A percentile compares a stretch with the other conserved stretches of the same genome.
Conservation (phyloP, 2,113 vertebrate genomes). For the Neogobius melanostomus region DNA sequence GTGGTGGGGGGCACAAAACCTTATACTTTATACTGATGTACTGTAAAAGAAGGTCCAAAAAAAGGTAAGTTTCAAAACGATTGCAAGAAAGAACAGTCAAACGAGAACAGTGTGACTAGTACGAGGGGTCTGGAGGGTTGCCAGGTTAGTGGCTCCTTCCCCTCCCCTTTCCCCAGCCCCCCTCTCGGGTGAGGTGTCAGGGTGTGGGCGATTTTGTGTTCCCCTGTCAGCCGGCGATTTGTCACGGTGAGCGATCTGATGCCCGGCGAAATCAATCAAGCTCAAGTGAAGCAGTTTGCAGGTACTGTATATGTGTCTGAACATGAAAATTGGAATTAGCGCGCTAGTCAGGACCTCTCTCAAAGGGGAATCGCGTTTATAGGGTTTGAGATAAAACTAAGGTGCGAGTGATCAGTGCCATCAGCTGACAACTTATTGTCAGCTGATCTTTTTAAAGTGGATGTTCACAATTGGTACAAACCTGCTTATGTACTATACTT, state of each 20-base stretch:
- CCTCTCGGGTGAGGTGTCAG: slow-evolving; percentile 77
- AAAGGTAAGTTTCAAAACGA: slow-evolving; percentile 24
- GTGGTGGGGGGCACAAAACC: slow-evolving; percentile 52
- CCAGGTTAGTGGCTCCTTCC: slow-evolving; percentile 57
- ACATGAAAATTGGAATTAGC: slow-evolving; percentile 46
- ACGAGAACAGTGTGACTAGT: slow-evolving; percentile 37
- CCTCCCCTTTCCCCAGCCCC: slow-evolving; percentile 30
- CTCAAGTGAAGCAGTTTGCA: slow-evolving; percentile 50
- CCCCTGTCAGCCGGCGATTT: slow-evolving; percentile 75
- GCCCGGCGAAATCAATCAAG: slow-evolving; percentile 74
- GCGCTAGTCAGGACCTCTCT: slow-evolving; percentile 14
- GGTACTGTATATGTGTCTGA: slow-evolving; percentile 54
- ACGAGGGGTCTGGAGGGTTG: slow-evolving; percentile 55
- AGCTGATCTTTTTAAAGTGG: too few relatives aligned
- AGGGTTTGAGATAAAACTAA: too few relatives aligned
- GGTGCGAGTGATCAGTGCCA: not conserved
- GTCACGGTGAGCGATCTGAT: slow-evolving; percentile 79
- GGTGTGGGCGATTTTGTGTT: slow-evolving; percentile 72
- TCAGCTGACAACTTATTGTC: not conserved
- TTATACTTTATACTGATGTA: slow-evolving; percentile 52
- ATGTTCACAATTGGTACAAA: too few relatives aligned
- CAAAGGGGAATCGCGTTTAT: not conserved
- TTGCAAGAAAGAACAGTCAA: slow-evolving; percentile 14
- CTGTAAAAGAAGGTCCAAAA: slow-evolving; percentile 42
- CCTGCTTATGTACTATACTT: too few relatives aligned